phyloP scores from a whole-genome alignment of 2,888 invertebrate genomes.

The Strigamia maritima region DNA sequence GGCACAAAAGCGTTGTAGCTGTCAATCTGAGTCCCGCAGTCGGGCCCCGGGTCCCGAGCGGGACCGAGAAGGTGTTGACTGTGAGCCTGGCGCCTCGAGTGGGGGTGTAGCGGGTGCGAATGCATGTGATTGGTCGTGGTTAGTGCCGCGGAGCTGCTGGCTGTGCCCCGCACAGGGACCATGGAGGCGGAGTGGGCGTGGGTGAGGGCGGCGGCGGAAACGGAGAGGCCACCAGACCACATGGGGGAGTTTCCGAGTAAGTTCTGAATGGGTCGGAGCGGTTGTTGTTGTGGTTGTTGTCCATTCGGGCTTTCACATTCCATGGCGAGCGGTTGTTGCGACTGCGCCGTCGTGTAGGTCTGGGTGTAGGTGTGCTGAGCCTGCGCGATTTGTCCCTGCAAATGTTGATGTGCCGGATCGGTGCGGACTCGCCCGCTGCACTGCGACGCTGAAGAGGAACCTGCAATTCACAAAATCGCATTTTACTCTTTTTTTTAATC shows the following conservation, averaged over 20 bases:
- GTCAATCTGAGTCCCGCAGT: conserved; percentile 53
- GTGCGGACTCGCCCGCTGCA: conserved; percentile 48
- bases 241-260: conserved; percentile 33
- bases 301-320: conserved; percentile 68
- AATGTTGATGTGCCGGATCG: conserved; percentile 53
- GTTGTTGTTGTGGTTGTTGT: conserved; percentile 39
- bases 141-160: conserved; percentile 52
- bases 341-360: conserved; percentile 42
- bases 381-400: conserved; percentile 42
- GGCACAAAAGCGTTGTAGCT: conserved; percentile 45
- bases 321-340: conserved; percentile 59
- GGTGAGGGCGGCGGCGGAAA: conserved; percentile 44
- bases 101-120: conserved; percentile 52
- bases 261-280: conserved; percentile 39
- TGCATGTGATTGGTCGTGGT: conserved; percentile 42
- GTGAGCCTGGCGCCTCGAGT: conserved; percentile 51
- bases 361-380: conserved; percentile 47
- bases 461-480: conserved; percentile 21
- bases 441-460: conserved; percentile 43
- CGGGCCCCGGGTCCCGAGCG: conserved; percentile 41
- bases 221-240: conserved; percentile 40
- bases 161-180: conserved; percentile 45
- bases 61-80: conserved; percentile 44
- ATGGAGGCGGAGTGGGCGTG: conserved; percentile 42
- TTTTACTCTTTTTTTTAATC: not conserved